Percentiles rank a stretch among this genome's conserved stretches.
phyloP scores from a whole-genome alignment of 2,113 vertebrate genomes.

The Poeciliopsis prolifica region DNA sequence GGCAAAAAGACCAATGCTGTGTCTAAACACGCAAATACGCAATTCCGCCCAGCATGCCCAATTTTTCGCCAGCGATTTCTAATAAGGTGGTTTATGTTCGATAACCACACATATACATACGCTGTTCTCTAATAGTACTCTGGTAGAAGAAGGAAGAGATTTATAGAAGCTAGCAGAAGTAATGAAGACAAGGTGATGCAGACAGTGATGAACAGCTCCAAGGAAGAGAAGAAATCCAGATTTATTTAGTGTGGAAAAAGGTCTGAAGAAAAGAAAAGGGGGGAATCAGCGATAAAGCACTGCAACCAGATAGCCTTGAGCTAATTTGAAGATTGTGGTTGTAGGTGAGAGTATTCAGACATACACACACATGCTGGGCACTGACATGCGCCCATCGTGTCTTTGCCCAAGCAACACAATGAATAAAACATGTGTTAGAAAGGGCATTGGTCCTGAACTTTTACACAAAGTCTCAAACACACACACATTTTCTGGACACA shows the following conservation, averaged over 20 bases:
- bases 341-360: neutral
- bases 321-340: conserved; percentile 60
- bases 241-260: conserved; percentile 60
- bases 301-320: conserved; percentile 49
- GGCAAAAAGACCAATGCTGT: neutral
- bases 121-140: conserved; percentile 22
- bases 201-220: conserved; percentile 46
- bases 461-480: conserved; percentile 6
- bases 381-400: conserved; percentile 17
- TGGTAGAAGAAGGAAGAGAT: conserved; percentile 25
- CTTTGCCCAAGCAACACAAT: conserved; percentile 37
- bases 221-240: conserved; percentile 29
- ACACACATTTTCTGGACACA: conserved; percentile 42
- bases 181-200: conserved; percentile 31
- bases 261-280: conserved; percentile 43
- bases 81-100: conserved; percentile 20
- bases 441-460: conserved; percentile 54
- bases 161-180: conserved; percentile 27
- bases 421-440: conserved; percentile 58
- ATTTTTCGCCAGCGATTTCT: conserved; percentile 3
- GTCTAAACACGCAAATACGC: conserved; percentile 21
- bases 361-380: conserved; percentile 9
- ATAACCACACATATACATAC: neutral
- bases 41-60: conserved; percentile 8
- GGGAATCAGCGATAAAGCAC: conserved; percentile 46